A percentile compares a stretch with the other conserved stretches of the same genome.
Evolutionary conservation across 2,113 vertebrate genomes (phyloP).

Genomic region (Scomber japonicus): DNA sequence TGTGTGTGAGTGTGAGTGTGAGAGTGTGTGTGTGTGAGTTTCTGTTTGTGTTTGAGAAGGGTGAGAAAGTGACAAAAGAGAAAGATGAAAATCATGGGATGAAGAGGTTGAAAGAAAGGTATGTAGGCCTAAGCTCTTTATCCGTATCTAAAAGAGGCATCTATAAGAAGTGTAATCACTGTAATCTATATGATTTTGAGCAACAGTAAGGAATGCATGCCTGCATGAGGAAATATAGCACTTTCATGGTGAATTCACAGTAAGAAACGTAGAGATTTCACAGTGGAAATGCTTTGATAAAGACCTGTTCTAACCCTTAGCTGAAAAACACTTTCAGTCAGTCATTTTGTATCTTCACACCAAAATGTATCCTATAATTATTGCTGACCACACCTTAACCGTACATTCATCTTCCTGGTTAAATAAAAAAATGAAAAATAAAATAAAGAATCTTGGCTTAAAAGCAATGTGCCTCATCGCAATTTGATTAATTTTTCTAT

Average conservation of each 20-base stretch:
- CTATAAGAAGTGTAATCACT: conserved; percentile 47
- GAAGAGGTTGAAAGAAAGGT: conserved; percentile 65
- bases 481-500: conserved; percentile 7
- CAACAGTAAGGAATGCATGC: neutral
- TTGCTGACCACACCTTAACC: neutral
- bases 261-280: conserved; percentile 5
- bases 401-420: neutral
- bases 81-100: conserved; percentile 45
- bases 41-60: conserved; percentile 42
- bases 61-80: conserved; percentile 52
- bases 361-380: conserved; percentile 1
- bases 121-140: conserved; percentile 65
- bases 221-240: conserved; percentile 10
- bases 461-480: neutral
- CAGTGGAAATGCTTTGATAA: conserved; percentile 17
- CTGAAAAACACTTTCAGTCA: neutral
- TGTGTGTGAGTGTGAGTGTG: conserved; percentile 38
- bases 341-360: neutral
- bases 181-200: conserved; percentile 40
- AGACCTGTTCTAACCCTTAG: neutral
- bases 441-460: neutral
- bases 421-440: too few relatives aligned
- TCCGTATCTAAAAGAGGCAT: conserved; percentile 63
- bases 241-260: conserved; percentile 39
- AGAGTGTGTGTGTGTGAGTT: conserved; percentile 32